Base-by-base conservation (phyloP, 2,888 invertebrate species). In the Iphiclides podalirius region DNA sequence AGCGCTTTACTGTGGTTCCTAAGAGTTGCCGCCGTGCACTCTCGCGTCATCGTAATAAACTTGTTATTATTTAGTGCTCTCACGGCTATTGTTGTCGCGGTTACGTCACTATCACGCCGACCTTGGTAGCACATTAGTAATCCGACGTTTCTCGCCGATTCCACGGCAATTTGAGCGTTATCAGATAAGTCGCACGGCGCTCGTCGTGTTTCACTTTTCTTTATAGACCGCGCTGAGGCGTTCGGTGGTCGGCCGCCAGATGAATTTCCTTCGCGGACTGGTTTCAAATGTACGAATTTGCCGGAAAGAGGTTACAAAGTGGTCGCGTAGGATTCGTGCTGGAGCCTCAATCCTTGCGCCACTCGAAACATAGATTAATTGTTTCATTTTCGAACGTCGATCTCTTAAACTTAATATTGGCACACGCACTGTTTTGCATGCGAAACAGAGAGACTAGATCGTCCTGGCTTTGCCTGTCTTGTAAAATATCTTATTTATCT, bases 91-190 rank as follows among this genome's bases (percentile, higher is more conserved):
- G 70, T 75, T 70, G 64, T 64, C 66, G 64, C 61, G 67, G 66
- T 82, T 79, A 82, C 82, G 79, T 83, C 76, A 82, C 67, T 66
- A 63, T 28, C 45, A 47, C 55, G 23, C 46, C 65, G 79, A 70
- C 85, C 85, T 83, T 83, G 80, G 60, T 59, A 60, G 53, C 66
- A 63, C 67, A 70, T 71, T 65, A 68, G 66, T 67, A 67, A 72
- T 69, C 68, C 71, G 72, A 67, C 70, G 72, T 70, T 72, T 67
- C 61, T 68, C 62, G 56, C 58, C 75, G 73, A 66, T 61, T 55
- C 59, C 47, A 57, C 52, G 47, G 55, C 64, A 61, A 64, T 64
- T 59, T 58, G 57, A 37, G 35, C 43, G 42, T 56, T 60, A 59
- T 58, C 15, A 39, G 56, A 57, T 54, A 52, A 31, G 46, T 47